Base-by-base conservation (phyloP, 2,888 invertebrate species). In the Tridacna gigas region DNA sequence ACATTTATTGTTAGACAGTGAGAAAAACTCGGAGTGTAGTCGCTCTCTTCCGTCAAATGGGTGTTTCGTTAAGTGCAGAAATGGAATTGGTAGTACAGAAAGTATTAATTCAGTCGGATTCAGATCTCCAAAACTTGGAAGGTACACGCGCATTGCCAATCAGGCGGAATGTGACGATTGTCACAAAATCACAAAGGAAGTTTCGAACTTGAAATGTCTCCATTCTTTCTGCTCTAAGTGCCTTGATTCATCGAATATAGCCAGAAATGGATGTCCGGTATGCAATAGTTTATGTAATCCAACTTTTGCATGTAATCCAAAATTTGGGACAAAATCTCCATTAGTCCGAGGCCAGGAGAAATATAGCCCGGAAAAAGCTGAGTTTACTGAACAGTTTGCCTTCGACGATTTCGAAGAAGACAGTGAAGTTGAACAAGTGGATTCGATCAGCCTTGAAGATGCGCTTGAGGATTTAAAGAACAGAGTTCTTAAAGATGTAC, bases 131-230 rank as follows among this genome's bases (percentile, higher is more conserved):
- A 80, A 74, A 56, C 77, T 81, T 63, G 87, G 87, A 12, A 71
- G 75, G 45, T 87, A 87, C 75, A 82, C 74, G 71, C 78, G 81
- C 76, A 69, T 87, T 4, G 74, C 81, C 18, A 83, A 78, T 28
- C 56, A 66, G n/a, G 73, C 81, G 63, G 84, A 87, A 71, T 87
- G 87, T 77, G 87, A 87, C 47, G 83, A 83, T 7, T 87, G 87
- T 80, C 78, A 81, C 15, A 67, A 61, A 18, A 51, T 73, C 11
- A 65, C 65, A 0, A 84, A 83, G 51, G 83, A 84, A 15, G 74
- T 83, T 20, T 79, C 71, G 0, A 87, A 80, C 47, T 75, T 85
- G 37, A 87, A 84, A 74, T 87, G 87, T 73, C 71, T 87, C 26
- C 87, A 87, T 82, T 66, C 81, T 12, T 80, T 84, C 26, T 87